A percentile compares a stretch with the other conserved stretches of the same genome.
Evolutionary conservation across 1,140 invertebrate species (phyloP).

Genomic region (Orussus abietinus): DNA sequence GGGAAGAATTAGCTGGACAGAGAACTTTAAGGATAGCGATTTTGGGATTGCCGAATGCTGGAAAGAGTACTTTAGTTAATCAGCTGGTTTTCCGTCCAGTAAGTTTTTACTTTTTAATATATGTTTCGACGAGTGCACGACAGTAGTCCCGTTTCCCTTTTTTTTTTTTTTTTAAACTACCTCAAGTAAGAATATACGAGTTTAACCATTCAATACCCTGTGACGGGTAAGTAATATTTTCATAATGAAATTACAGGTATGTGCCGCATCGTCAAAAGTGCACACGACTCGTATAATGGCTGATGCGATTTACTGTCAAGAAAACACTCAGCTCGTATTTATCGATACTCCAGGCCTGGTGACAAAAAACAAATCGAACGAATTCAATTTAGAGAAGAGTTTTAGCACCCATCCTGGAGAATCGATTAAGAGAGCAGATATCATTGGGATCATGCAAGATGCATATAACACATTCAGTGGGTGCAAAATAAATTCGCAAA

Average conservation of each 20-base stretch:
- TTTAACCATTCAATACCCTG: neutral
- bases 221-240: constrained; percentile 12
- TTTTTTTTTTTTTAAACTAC: constrained; percentile 5
- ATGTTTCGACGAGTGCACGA: constrained; percentile 3
- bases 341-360: constrained; percentile 84
- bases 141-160: constrained; percentile 4
- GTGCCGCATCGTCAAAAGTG: constrained; percentile 81
- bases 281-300: constrained; percentile 81
- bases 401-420: constrained; percentile 65
- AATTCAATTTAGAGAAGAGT: constrained; percentile 62
- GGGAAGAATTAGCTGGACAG: neutral
- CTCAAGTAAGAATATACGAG: constrained; percentile 2
- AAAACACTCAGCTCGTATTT: constrained; percentile 81
- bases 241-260: constrained; percentile 74
- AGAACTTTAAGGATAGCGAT: constrained; percentile 79
- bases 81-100: constrained; percentile 75
- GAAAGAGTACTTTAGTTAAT: constrained; percentile 94
- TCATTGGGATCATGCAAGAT: constrained; percentile 85
- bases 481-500: constrained; percentile 63
- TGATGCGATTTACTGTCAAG: constrained; percentile 67
- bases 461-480: constrained; percentile 67
- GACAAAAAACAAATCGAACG: constrained; percentile 62
- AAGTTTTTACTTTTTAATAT: constrained; percentile 29
- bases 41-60: constrained; percentile 86
- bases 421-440: constrained; percentile 69